Conservation (phyloP, 2,888 invertebrate species). For the Lycia hirtaria region DNA sequence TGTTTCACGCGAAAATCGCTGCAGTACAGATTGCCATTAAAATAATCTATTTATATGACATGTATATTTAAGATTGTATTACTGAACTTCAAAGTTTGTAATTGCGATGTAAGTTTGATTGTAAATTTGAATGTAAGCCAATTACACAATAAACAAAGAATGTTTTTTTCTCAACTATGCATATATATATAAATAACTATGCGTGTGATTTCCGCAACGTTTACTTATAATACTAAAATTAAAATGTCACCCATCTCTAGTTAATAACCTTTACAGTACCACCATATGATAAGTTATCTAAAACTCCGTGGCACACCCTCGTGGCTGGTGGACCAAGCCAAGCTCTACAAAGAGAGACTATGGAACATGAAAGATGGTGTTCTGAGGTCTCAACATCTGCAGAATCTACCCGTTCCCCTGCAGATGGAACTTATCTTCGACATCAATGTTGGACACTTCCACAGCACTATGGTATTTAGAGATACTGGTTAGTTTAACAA, state of each 20-base stretch:
- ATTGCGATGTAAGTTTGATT: too few relatives aligned
- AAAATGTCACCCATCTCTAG: background rate
- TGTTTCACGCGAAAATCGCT: too few relatives aligned
- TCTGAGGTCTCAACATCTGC: constrained; percentile 59
- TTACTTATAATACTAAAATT: too few relatives aligned
- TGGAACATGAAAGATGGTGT: constrained; percentile 78
- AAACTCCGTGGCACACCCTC: constrained; percentile 61
- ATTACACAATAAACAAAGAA: too few relatives aligned
- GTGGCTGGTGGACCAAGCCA: constrained; percentile 62
- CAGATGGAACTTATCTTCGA: constrained; percentile 81
- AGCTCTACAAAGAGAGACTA: constrained; percentile 66
- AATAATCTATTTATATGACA: too few relatives aligned
- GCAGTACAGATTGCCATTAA: too few relatives aligned
- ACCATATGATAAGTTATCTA: constrained; percentile 71
- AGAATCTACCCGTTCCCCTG: constrained; percentile 66
- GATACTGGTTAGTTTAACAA: constrained; percentile 57
- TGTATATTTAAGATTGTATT: too few relatives aligned
- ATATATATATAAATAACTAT: too few relatives aligned
- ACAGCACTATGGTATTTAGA: constrained; percentile 69
- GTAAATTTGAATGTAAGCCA: too few relatives aligned
- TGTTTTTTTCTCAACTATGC: too few relatives aligned
- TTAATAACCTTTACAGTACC: constrained; percentile 58
- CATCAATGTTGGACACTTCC: constrained; percentile 74
- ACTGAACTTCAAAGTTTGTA: too few relatives aligned
- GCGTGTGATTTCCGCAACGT: too few relatives aligned